Conservation (phyloP, 23 tunicate genomes). For the Styela clava region DNA sequence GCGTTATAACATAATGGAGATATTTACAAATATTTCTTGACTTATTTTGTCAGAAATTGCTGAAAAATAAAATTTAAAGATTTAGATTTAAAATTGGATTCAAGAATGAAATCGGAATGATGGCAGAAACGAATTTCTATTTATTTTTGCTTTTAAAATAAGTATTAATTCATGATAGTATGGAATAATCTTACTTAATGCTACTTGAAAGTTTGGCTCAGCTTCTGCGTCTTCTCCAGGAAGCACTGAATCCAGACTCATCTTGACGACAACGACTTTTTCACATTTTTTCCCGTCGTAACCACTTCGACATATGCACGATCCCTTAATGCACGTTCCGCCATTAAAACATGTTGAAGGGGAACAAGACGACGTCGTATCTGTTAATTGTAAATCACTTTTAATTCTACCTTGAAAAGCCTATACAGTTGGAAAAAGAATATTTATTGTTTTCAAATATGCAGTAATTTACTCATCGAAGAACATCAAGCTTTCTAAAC, state of each 20-base stretch:
- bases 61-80: no score
- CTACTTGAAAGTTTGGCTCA: background rate
- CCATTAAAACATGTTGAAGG: background rate
- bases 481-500: no score
- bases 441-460: no score
- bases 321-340: constrained; percentile 1
- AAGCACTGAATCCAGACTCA: constrained; percentile 1
- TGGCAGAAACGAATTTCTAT: no score
- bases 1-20: no score
- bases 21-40: no score
- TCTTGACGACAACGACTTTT: constrained; percentile 1
- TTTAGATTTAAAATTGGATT: no score
- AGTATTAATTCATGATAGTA: no score
- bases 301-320: background rate
- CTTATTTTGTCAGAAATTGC: no score
- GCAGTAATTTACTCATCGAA: no score
- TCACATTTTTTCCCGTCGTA: background rate
- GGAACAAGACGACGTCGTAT: background rate
- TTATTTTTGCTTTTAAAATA: no score
- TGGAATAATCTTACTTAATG: background rate
- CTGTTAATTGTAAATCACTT: background rate
- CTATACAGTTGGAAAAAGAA: background rate
- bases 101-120: no score
- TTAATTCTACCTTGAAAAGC: background rate
- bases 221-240: background rate